Evolutionary conservation across 2,888 invertebrate species (phyloP).

Genomic region (Tryphoninae sp.): DNA sequence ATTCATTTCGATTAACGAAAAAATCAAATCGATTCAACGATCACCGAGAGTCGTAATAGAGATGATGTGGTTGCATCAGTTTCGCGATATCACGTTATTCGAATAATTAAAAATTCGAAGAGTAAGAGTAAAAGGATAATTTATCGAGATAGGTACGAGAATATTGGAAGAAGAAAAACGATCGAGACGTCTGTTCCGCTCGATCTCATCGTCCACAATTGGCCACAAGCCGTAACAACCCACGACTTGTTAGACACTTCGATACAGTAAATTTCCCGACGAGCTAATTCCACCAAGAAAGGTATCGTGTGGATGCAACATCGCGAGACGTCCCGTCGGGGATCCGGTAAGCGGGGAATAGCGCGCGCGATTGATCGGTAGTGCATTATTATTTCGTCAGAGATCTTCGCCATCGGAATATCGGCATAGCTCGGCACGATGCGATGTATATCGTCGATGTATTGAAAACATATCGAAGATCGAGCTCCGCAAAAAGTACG

Average conservation of each 20-base stretch:
- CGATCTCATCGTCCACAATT: constrained; percentile 13
- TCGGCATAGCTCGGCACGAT: too few relatives aligned
- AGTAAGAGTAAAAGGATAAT: constrained; percentile 25
- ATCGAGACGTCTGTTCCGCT: constrained; percentile 33
- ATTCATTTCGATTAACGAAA: too few relatives aligned
- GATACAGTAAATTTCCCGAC: constrained; percentile 37
- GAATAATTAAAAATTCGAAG: constrained; percentile 35
- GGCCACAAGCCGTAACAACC: constrained; percentile 20
- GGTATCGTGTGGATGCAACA: constrained; percentile 19
- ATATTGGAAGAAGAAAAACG: constrained; percentile 16
- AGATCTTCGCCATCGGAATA: constrained; percentile 28
- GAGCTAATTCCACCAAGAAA: constrained; percentile 42
- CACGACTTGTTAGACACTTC: not conserved
- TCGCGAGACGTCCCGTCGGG: constrained; percentile 1
- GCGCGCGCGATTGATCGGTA: constrained; percentile 33
- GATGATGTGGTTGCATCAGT: constrained; percentile 9
- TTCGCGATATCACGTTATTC: constrained; percentile 21
- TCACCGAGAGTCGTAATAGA: not conserved
- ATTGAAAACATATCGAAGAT: too few relatives aligned
- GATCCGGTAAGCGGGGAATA: constrained; percentile 36
- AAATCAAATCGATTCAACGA: not conserved
- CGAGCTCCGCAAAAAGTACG: too few relatives aligned
- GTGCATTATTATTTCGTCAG: constrained; percentile 57
- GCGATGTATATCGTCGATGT: too few relatives aligned
- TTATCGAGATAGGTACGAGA: constrained; percentile 25